A percentile compares a stretch with the other conserved stretches of the same genome.
phyloP scores from a whole-genome alignment of 1,140 invertebrate species.

The Nephotettix cincticeps region DNA sequence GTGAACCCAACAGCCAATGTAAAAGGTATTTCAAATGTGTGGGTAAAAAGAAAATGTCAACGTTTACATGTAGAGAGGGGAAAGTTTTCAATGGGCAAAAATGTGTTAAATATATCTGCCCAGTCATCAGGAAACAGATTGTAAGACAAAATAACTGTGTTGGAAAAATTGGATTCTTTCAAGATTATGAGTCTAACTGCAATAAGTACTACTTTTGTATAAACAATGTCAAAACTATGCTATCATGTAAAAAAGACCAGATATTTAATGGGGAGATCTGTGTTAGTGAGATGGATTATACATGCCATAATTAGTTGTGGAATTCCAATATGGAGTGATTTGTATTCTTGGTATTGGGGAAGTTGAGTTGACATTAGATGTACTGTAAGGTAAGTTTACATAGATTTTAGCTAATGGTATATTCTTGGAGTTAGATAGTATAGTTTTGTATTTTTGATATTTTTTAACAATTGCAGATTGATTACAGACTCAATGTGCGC shows the following conservation, averaged over 20 bases:
- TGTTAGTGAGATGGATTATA: slow-evolving; percentile 49
- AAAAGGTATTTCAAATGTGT: slow-evolving; percentile 57
- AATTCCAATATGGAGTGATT: too few relatives aligned
- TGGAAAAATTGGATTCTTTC: slow-evolving; percentile 52
- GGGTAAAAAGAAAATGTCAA: slow-evolving; percentile 44
- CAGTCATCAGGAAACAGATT: background rate
- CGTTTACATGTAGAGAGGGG: slow-evolving; percentile 42
- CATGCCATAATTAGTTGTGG: slow-evolving; percentile 48
- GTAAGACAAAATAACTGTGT: background rate
- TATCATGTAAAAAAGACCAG: slow-evolving; percentile 47
- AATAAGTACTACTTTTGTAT: slow-evolving; percentile 57
- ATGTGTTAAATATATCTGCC: slow-evolving; percentile 21
- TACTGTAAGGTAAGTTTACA: too few relatives aligned
- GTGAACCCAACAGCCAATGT: slow-evolving; percentile 53
- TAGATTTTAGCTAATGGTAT: too few relatives aligned
- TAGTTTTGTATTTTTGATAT: too few relatives aligned
- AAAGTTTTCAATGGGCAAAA: slow-evolving; percentile 44
- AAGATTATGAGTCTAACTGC: slow-evolving; percentile 53
- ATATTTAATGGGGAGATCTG: slow-evolving; percentile 57
- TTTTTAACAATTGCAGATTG: too few relatives aligned
- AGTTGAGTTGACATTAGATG: too few relatives aligned
- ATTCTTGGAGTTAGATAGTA: too few relatives aligned
- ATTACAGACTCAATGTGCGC: too few relatives aligned
- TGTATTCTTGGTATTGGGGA: too few relatives aligned
- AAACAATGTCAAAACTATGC: slow-evolving; percentile 46